Conservation (phyloP, 2,797 vertebrate species). For the Sebastes matsubarae region DNA sequence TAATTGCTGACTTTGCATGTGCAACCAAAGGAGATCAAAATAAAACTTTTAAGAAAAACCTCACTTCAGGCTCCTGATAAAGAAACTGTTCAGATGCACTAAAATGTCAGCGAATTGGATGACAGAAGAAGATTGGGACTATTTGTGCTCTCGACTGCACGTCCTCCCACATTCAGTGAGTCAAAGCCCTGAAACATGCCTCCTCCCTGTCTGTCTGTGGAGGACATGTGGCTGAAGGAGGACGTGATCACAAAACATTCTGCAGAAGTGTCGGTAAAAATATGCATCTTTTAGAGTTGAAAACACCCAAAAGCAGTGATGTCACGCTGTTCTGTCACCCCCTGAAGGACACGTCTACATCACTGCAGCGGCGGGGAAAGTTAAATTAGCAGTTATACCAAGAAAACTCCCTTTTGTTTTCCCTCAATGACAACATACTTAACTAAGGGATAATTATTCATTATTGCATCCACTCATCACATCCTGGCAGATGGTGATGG, state of each 20-base stretch:
- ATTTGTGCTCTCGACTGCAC: slow-evolving; percentile 18
- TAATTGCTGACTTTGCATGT: too few species aligned
- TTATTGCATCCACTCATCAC: not conserved
- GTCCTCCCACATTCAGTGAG: slow-evolving; percentile 59
- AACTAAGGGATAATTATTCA: not conserved
- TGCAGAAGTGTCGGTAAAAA: not conserved
- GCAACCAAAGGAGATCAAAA: not conserved
- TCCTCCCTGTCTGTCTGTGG: not conserved
- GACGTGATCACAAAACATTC: not conserved
- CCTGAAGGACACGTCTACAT: not conserved
- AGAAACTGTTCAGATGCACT: not conserved
- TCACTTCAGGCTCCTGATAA: not conserved
- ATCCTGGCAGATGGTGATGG: not conserved
- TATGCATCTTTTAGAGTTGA: not conserved
- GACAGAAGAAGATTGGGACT: not conserved
- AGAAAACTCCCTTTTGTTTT: not conserved
- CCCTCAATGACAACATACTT: not conserved
- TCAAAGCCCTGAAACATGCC: slow-evolving; percentile 24
- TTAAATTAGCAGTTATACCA: not conserved
- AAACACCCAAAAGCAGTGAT: not conserved
- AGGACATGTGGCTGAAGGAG: too few species aligned
- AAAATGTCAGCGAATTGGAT: not conserved
- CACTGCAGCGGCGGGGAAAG: not conserved
- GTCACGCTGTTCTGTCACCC: not conserved
- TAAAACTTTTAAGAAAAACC: not conserved